Conservation (phyloP, 2,113 vertebrate genomes). For the Rissa tridactyla region DNA sequence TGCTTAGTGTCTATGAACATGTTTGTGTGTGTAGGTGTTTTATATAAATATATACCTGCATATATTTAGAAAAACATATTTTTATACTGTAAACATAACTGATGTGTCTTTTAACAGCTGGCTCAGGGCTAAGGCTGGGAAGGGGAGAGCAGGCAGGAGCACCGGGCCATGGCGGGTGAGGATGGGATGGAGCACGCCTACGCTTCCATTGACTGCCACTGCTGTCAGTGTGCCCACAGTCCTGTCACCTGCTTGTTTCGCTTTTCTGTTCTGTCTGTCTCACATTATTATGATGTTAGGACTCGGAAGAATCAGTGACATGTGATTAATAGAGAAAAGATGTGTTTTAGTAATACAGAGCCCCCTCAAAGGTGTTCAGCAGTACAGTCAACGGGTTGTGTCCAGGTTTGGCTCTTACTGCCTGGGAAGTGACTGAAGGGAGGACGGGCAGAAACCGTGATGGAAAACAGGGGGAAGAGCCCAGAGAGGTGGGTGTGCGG, state of each 20-base stretch:
- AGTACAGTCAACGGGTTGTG: not conserved
- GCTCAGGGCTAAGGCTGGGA: not conserved
- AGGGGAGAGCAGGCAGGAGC: not conserved
- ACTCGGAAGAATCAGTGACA: not conserved
- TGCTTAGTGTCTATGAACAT: not conserved
- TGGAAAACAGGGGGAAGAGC: not conserved
- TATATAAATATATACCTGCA: rapidly evolving
- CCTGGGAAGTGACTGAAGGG: rapidly evolving
- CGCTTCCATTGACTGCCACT: rapidly evolving
- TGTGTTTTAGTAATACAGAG: not conserved
- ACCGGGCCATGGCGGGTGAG: not conserved
- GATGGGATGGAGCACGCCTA: not conserved
- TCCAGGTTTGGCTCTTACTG: not conserved
- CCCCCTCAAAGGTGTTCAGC: not conserved
- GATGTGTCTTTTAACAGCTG: not conserved
- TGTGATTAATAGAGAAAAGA: not conserved
- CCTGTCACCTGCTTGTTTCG: not conserved
- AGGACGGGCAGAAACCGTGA: rapidly evolving
- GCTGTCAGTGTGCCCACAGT: not conserved
- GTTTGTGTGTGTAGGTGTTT: not conserved
- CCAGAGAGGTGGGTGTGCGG: rapidly evolving
- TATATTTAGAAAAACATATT: too few relatives aligned
- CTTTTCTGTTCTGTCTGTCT: not conserved
- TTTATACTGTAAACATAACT: not conserved
- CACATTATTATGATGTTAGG: rapidly evolving